A percentile compares a stretch with the other conserved stretches of the same genome.
phyloP scores from a whole-genome alignment of 2,888 invertebrate species.

The Apeira syringaria region DNA sequence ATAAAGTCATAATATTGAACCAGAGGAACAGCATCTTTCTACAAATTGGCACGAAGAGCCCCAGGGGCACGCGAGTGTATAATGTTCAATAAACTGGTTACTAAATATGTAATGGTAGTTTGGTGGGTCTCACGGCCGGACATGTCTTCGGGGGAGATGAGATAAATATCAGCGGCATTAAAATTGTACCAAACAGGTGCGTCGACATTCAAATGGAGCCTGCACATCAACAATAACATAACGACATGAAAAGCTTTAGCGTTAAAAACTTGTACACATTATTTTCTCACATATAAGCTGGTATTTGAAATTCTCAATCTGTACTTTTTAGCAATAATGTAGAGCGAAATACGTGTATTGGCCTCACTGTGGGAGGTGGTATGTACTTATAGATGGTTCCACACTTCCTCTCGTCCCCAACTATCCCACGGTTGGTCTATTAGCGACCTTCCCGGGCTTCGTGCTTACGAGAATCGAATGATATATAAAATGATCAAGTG shows the following conservation, averaged over 20 bases:
- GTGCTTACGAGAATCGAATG: constrained; percentile 27
- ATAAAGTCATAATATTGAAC: constrained; percentile 9
- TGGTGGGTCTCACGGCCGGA: constrained; percentile 36
- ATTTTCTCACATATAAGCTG: no score
- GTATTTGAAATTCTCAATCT: no score
- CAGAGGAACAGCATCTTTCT: constrained; percentile 31
- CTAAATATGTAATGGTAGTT: constrained; percentile 63
- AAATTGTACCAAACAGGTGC: background rate
- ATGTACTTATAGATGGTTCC: background rate
- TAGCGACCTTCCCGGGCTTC: constrained; percentile 18
- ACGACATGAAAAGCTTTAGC: no score
- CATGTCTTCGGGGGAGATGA: constrained; percentile 37
- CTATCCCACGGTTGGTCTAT: no score
- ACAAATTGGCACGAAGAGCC: constrained; percentile 39
- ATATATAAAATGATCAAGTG: constrained; percentile 32
- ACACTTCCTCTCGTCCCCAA: constrained; percentile 11
- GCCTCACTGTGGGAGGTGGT: no score
- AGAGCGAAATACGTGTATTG: no score
- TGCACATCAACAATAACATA: no score
- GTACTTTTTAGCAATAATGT: no score
- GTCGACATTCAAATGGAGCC: background rate
- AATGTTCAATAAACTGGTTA: constrained; percentile 70
- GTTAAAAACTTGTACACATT: no score
- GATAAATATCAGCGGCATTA: constrained; percentile 34
- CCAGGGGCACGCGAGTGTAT: constrained; percentile 50